Conservation (phyloP, 2,797 vertebrate genomes). For the Sebastes nivosus region DNA sequence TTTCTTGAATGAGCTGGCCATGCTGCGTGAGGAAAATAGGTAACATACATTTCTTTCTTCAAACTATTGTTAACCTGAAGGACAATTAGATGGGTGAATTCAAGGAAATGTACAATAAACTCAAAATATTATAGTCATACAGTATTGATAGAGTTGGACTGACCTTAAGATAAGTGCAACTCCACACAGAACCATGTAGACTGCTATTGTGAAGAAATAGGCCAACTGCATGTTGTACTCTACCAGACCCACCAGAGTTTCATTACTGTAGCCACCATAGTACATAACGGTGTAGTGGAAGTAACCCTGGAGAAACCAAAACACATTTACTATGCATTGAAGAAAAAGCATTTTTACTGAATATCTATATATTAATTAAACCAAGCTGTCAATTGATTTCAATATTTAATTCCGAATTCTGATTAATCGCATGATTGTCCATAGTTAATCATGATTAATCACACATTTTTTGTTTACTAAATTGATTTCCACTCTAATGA, state of each 20-base stretch:
- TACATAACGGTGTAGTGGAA: constrained; percentile 91
- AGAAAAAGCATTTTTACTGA: neutral
- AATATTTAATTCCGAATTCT: too few relatives aligned
- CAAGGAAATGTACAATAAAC: neutral
- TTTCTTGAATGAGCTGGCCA: constrained; percentile 87
- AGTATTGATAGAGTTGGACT: constrained; percentile 8
- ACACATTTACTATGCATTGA: neutral
- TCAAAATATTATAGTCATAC: neutral
- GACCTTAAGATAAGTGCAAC: constrained; percentile 91
- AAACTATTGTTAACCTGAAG: neutral
- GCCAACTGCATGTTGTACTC: constrained; percentile 92
- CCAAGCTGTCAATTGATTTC: too few relatives aligned
- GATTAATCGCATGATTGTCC: too few relatives aligned
- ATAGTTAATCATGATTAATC: too few relatives aligned
- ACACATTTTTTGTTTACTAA: too few relatives aligned
- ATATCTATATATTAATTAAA: neutral
- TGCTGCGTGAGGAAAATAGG: constrained; percentile 76
- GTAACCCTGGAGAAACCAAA: constrained; percentile 85
- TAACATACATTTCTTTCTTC: neutral
- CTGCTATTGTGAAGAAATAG: constrained; percentile 92
- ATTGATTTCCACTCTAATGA: too few relatives aligned
- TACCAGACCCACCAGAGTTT: constrained; percentile 31
- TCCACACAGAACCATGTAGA: constrained; percentile 89
- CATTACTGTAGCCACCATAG: constrained; percentile 92
- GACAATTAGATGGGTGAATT: neutral